Evolutionary conservation across 2,113 vertebrate genomes (phyloP).

Genomic region (Hystrix brachyura): DNA sequence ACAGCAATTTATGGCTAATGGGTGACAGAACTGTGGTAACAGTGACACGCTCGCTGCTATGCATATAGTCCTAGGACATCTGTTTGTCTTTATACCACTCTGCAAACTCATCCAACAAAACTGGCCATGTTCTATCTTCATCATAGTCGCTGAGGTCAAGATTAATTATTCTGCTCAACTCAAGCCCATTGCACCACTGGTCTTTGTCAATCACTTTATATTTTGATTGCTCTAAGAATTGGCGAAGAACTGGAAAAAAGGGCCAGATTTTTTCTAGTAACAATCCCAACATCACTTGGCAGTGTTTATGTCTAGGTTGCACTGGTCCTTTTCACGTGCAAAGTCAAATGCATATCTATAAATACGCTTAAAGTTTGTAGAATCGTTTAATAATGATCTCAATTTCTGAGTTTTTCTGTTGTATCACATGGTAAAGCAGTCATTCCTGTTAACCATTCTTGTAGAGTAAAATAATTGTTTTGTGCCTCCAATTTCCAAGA

Average conservation of each 20-base stretch:
- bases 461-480: conserved; percentile 98
- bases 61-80: conserved; percentile 94
- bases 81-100: conserved; percentile 99
- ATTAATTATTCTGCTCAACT: conserved; percentile 99
- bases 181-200: conserved; percentile 99
- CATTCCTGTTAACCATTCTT: conserved; percentile 99
- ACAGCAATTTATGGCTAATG: conserved; percentile 92
- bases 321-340: conserved; percentile 99
- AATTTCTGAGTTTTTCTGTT: conserved; percentile 97
- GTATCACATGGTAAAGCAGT: conserved; percentile 98
- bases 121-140: conserved; percentile 98
- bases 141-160: conserved; percentile 99
- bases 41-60: conserved; percentile 90
- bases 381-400: conserved; percentile 97
- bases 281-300: conserved; percentile 99
- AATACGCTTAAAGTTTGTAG: conserved; percentile 99
- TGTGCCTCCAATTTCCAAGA: conserved; percentile 99
- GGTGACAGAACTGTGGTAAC: conserved; percentile 89
- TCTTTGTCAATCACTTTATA: conserved; percentile 99
- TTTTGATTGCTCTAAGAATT: conserved; percentile 98
- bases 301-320: conserved; percentile 99
- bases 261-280: conserved; percentile 99
- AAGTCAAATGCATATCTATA: conserved; percentile 99
- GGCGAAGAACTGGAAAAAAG: conserved; percentile 98
- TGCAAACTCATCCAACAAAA: conserved; percentile 99